Evolutionary conservation across 2,113 vertebrate species (phyloP).

Genomic region (Budorcas taxicolor): DNA sequence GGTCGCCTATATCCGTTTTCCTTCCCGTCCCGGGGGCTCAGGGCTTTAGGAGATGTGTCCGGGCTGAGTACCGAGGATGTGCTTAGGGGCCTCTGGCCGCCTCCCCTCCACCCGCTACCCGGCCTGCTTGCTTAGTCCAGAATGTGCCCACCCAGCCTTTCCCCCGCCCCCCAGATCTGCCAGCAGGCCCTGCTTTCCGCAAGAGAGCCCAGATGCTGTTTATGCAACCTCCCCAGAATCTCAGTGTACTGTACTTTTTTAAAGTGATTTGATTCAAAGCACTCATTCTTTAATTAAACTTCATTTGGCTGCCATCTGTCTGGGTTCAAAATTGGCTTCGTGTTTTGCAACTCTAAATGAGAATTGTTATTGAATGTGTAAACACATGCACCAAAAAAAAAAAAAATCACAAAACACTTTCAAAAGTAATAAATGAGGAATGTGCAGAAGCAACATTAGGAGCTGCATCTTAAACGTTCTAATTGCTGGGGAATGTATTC

Average conservation of each 20-base stretch:
- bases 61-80: background rate
- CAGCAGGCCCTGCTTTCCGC: slow-evolving; percentile 13
- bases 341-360: slow-evolving; percentile 80
- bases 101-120: background rate
- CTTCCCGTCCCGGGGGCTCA: background rate
- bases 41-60: background rate
- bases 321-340: slow-evolving; percentile 74
- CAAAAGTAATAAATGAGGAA: slow-evolving; percentile 72
- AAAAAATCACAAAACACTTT: slow-evolving; percentile 66
- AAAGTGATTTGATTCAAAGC: slow-evolving; percentile 74
- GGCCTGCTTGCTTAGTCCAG: accelerated
- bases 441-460: slow-evolving; percentile 1
- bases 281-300: slow-evolving; percentile 83
- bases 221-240: slow-evolving; percentile 58
- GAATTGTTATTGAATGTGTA: slow-evolving; percentile 80
- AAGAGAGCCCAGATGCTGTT: slow-evolving; percentile 75
- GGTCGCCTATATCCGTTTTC: background rate
- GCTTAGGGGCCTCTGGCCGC: accelerated
- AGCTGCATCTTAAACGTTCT: slow-evolving; percentile 56
- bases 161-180: background rate
- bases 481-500: slow-evolving; percentile 58
- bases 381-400: slow-evolving; percentile 56
- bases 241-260: slow-evolving; percentile 45
- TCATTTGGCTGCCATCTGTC: slow-evolving; percentile 83
- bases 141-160: background rate